Base-by-base conservation (phyloP, 2,113 vertebrate genomes). In the Pelecanoides urinatrix region DNA sequence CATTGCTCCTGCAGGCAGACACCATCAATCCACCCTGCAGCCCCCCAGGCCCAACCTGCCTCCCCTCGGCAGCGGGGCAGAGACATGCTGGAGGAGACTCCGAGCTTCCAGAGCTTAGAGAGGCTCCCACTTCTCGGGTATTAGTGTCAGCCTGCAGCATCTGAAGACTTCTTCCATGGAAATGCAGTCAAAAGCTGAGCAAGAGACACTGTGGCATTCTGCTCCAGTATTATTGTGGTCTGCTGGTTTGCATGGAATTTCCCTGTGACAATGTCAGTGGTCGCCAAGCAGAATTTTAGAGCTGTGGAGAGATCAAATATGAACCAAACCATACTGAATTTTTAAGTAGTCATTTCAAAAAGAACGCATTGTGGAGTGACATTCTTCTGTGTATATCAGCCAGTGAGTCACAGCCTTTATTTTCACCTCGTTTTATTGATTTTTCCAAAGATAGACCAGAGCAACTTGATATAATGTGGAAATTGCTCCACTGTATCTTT, bases 391-490 rank as follows among this genome's bases (percentile, higher is more conserved):
- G 27, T 25, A 19, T 34, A 72, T 53, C 49, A 90, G 65, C 23
- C 59, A 47, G 36, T 85, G 83, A 94, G n/a, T 65, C 62, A 92
- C 19, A 88, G 63, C 25, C 38, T 65, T 86, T 90, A 84, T 80
- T 93, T 92, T 53, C 63, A 62, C 32, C 21, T 70, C 0, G 1
- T 82, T 91, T 73, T 91, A 94, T 58, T 85, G 78, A 68, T 77
- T 96, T 91, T 87, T 81, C 73, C 72, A 75, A 94, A 95, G 45
- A 72, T 71, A 92, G 77, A 63, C n/a, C 45, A 50, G 44, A 91
- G 9, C 13, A 86, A 94, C n/a, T 71, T 88, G 55, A 63, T 81
- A 70, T 26, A 76, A 86, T 36, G 49, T 55, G 68, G 86, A 93
- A 89, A 94, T 86, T 81, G 49, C 30, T 95, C 27, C 17, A 62